Percentiles rank a stretch among this genome's conserved stretches.
Evolutionary conservation across 2,888 invertebrate species (phyloP).

Genomic region (Dichetophora obliterata): DNA sequence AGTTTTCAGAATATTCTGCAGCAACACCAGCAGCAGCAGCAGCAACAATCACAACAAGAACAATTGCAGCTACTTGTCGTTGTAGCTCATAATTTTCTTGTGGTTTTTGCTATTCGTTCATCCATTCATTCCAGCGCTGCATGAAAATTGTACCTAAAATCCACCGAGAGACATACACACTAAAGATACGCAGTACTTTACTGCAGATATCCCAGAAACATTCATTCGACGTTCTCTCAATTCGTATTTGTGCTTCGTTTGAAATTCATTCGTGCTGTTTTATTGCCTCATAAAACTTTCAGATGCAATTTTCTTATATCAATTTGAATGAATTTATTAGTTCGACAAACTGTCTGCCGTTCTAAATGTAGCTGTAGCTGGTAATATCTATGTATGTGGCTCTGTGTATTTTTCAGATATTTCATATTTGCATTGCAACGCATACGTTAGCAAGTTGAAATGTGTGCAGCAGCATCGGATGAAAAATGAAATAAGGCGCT

Average conservation of each 20-base stretch:
- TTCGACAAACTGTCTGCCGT: constrained; percentile 51
- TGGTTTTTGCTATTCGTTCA: constrained; percentile 51
- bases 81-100: constrained; percentile 59
- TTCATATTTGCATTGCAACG: not conserved
- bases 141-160: not conserved
- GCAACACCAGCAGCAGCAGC: not conserved
- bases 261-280: constrained; percentile 48
- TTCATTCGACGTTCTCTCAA: not conserved
- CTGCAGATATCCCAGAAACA: not conserved
- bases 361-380: constrained; percentile 32
- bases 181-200: not conserved
- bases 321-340: constrained; percentile 56
- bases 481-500: not conserved
- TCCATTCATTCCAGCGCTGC: not conserved
- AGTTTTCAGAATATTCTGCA: not conserved
- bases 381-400: not conserved
- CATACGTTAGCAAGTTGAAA: not conserved
- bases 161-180: not conserved
- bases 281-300: constrained; percentile 61
- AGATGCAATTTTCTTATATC: constrained; percentile 57
- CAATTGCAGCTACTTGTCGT: constrained; percentile 32
- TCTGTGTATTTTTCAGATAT: not conserved
- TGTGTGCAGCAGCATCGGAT: not conserved
- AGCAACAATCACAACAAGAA: not conserved
- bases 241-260: constrained; percentile 44